Evolutionary conservation across 2,797 vertebrate species (phyloP).

Genomic region (Bucorvus abyssinicus): DNA sequence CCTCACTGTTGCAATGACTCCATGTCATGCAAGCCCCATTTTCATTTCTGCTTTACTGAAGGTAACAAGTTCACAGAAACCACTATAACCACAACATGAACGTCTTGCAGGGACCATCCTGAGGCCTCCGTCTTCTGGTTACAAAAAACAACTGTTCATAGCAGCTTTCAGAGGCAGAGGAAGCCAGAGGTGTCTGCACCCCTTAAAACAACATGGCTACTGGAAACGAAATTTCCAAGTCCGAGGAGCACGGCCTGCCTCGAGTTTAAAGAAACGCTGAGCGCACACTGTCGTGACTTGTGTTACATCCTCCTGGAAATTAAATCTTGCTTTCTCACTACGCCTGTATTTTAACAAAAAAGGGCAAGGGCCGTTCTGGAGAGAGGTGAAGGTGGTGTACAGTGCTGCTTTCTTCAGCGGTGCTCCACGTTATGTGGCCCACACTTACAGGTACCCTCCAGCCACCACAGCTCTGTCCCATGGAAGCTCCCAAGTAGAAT

Average conservation of each 20-base stretch:
- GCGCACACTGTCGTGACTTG: background rate
- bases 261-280: background rate
- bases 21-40: rapidly evolving
- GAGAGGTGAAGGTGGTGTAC: rapidly evolving
- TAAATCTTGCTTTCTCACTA: background rate
- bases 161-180: background rate
- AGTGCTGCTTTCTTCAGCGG: background rate
- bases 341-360: background rate
- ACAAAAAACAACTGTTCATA: background rate
- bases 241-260: background rate
- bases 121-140: background rate
- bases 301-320: background rate
- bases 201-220: background rate
- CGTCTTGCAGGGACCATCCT: background rate
- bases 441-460: background rate
- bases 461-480: background rate
- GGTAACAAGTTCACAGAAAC: background rate
- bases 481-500: background rate
- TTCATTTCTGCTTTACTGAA: background rate
- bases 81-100: background rate
- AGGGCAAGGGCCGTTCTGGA: rapidly evolving
- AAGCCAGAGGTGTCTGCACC: background rate
- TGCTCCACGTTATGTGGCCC: background rate
- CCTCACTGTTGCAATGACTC: background rate
- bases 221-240: background rate